Conservation (phyloP, 1,140 invertebrate genomes). For the Hydropsyche tenuis region DNA sequence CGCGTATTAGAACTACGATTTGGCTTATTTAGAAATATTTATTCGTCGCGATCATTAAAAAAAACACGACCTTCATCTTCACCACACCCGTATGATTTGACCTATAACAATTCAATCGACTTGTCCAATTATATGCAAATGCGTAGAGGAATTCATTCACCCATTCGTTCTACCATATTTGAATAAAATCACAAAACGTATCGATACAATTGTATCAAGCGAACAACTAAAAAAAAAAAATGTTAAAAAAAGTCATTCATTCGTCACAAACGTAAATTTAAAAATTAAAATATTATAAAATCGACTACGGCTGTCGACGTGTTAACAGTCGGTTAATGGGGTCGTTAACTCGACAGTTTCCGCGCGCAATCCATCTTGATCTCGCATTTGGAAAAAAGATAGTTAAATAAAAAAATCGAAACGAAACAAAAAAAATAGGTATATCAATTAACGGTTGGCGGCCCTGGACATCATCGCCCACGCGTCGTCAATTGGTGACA, state of each 20-base stretch:
- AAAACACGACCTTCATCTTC: neutral
- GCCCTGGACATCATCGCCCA: too few species aligned
- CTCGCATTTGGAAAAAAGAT: neutral
- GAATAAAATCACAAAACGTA: neutral
- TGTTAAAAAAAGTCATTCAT: too few species aligned
- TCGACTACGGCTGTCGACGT: neutral
- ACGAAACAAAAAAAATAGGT: too few species aligned
- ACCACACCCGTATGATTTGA: neutral
- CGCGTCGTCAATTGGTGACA: too few species aligned
- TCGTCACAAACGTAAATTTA: too few species aligned
- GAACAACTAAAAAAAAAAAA: too few species aligned
- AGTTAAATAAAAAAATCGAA: too few species aligned
- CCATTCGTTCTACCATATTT: too few species aligned
- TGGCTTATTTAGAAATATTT: too few species aligned
- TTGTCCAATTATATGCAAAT: neutral
- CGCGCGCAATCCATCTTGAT: constrained; percentile 20
- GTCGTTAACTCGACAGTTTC: constrained; percentile 27
- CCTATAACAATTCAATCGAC: neutral
- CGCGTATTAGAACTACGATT: too few species aligned
- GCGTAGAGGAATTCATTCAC: neutral
- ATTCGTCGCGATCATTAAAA: too few species aligned
- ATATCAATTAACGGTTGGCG: constrained; percentile 9
- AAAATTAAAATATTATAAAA: too few species aligned
- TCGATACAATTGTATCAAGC: neutral
- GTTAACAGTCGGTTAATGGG: constrained; percentile 12